Percentiles rank a stretch among this genome's conserved stretches.
phyloP scores from a whole-genome alignment of 2,797 vertebrate species.

The Coranthus polyacanthus region DNA sequence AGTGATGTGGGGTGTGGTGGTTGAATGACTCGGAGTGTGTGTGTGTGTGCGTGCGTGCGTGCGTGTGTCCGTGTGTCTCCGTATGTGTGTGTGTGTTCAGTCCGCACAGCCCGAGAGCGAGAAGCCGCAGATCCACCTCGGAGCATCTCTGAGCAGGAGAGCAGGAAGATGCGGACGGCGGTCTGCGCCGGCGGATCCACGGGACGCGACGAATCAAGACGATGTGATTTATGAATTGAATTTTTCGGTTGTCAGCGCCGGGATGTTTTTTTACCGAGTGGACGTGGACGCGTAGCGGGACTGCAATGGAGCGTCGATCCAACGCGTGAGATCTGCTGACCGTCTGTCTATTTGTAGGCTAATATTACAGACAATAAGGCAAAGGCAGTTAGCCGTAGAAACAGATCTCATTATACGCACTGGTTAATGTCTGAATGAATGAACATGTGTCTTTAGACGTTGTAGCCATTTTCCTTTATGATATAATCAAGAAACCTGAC shows the following conservation, averaged over 20 bases:
- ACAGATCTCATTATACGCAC: constrained; percentile 1
- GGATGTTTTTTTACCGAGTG: constrained; percentile 25
- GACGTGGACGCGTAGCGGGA: constrained; percentile 45
- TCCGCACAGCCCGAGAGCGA: constrained; percentile 18
- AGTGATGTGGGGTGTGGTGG: constrained; percentile 83
- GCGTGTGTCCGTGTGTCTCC: constrained; percentile 24
- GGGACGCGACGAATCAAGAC: constrained; percentile 15
- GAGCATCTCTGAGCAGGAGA: constrained; percentile 66
- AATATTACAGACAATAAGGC: constrained; percentile 54
- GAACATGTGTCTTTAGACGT: too few species aligned
- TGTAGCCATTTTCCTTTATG: constrained; percentile 19
- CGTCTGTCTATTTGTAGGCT: constrained; percentile 45
- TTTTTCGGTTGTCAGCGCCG: constrained; percentile 28
- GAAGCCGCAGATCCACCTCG: constrained; percentile 42
- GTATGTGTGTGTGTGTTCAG: constrained; percentile 16
- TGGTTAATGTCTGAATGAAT: neutral
- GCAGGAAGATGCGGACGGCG: constrained; percentile 56
- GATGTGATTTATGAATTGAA: constrained; percentile 8
- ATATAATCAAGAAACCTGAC: constrained; percentile 37
- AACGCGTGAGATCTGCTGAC: constrained; percentile 59
- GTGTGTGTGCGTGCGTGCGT: constrained; percentile 17
- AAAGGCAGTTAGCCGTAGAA: constrained; percentile 32
- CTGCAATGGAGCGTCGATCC: constrained; percentile 71
- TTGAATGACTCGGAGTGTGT: constrained; percentile 59
- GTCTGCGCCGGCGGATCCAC: constrained; percentile 35